Base-by-base conservation (phyloP, 2,888 invertebrate species). In the Mythimna lalbum region DNA sequence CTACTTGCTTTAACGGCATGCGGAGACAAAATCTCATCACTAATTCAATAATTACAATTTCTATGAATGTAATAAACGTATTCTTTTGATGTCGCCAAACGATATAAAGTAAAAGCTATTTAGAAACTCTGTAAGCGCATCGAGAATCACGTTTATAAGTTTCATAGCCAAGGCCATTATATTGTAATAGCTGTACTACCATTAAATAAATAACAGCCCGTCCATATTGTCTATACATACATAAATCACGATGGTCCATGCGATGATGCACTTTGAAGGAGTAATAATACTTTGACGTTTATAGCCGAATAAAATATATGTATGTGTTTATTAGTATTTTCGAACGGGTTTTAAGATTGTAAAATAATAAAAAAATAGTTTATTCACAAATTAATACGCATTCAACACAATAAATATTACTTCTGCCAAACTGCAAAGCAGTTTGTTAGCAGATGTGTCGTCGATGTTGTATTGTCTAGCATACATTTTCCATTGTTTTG, bases 341-440 rank as follows among this genome's bases (percentile, higher is more conserved):
- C 21, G 12, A 80, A 78, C 78, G 10, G 71, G 80, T 67, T 80
- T 33, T 43, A 27, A 10, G 17, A 27, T 33, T 43, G 7, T 60
- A 21, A 52, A 47, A 55, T 56, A 27, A n/a, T n/a, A n/a, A n/a
- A n/a, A n/a, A n/a, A n/a, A n/a, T n/a, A n/a, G n/a, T n/a, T n/a
- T n/a, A n/a, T n/a, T n/a, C n/a, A n/a, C n/a, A n/a, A n/a, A n/a
- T n/a, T n/a, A n/a, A n/a, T n/a, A n/a, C n/a, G n/a, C n/a, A n/a
- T n/a, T n/a, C n/a, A n/a, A n/a, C n/a, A n/a, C n/a, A n/a, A n/a
- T n/a, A n/a, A n/a, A n/a, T n/a, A n/a, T n/a, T n/a, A n/a, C n/a
- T n/a, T n/a, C n/a, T n/a, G n/a, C n/a, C n/a, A n/a, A n/a, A n/a
- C n/a, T n/a, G n/a, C n/a, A n/a, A n/a, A n/a, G n/a, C n/a, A n/a